Base-by-base conservation (phyloP, 2,888 invertebrate genomes). In the Nasonovia ribisnigri region DNA sequence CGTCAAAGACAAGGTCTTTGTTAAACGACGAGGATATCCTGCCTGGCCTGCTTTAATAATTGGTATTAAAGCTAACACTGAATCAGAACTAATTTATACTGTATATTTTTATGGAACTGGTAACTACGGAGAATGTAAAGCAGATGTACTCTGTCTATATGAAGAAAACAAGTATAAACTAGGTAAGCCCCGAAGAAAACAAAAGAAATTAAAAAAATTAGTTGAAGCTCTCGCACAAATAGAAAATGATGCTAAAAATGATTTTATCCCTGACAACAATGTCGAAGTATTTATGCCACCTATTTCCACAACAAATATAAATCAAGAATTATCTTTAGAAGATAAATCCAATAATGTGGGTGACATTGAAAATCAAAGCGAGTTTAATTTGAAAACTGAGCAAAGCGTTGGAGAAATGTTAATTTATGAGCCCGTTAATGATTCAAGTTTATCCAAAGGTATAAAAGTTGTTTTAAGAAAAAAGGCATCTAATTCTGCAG, bases 1-100 rank as follows among this genome's bases (percentile, higher is more conserved):
- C 46, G 11, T 93, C 26, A 84, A 92, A 88, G 98, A 99, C 96
- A 97, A 98, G 95, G 98, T 99, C 95, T 99, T 99, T 96, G 99
- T 99, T 57, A 99, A 99, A 97, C 98, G 99, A 94, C 98, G 99
- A 96, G 99, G 99, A 95, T 99, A 99, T 96, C 99, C 99, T 95
- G 98, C 98, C 95, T 99, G 99, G 99, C 99, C 99, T 94, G 99
- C 99, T 54, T 93, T 95, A 77, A 95, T 97, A 16, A 96, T 97
- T 95, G 96, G 95, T 88, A 95, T 96, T 67, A 96, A 96, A 94
- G 13, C 26, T 46, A 96, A 96, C 94, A 97, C 97, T 95, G 97
- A 97, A 26, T 97, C 97, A 95, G 97, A 96, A 95, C 95, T 96
- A 94, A 96, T 97, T 95, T 98, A 98, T 95, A 97, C 97, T 96